Evolutionary conservation across 2,888 invertebrate genomes (phyloP).

Genomic region (Drosophila ezoana): DNA sequence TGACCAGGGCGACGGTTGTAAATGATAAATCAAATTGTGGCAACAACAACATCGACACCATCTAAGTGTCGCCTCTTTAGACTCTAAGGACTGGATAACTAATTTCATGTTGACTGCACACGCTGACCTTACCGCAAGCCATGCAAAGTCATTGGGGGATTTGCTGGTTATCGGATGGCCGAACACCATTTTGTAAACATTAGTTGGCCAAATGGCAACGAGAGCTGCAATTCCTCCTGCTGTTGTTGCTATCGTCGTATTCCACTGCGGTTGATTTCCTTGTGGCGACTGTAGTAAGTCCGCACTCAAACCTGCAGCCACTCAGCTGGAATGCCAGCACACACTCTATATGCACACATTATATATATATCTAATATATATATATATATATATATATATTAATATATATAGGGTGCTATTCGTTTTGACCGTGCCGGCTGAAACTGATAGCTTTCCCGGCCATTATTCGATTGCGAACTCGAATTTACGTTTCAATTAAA

Average conservation of each 20-base stretch:
- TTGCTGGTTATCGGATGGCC: conserved; percentile 71
- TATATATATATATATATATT: neutral
- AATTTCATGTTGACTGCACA: conserved; percentile 76
- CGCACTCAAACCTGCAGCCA: neutral
- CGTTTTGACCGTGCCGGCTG: too few relatives aligned
- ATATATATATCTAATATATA: neutral
- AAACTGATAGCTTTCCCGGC: too few relatives aligned
- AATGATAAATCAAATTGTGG: conserved; percentile 67
- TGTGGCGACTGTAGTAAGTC: neutral
- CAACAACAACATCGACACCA: conserved; percentile 3
- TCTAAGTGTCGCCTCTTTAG: conserved; percentile 7
- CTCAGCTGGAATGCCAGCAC: conserved; percentile 8
- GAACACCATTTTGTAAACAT: conserved; percentile 75
- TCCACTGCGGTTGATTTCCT: conserved; percentile 12
- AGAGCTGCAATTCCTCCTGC: conserved; percentile 21
- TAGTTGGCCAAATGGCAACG: conserved; percentile 51
- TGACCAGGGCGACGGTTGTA: conserved; percentile 40
- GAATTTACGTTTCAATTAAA: too few relatives aligned
- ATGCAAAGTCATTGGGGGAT: conserved; percentile 71
- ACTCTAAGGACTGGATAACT: conserved; percentile 59
- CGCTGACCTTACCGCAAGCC: conserved; percentile 55
- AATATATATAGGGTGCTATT: too few relatives aligned
- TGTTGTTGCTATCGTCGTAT: conserved; percentile 1
- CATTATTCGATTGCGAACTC: too few relatives aligned
- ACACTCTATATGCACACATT: neutral